A percentile compares a stretch with the other conserved stretches of the same genome.
Evolutionary conservation across 1,140 invertebrate genomes (phyloP).

Genomic region (Psix sp.): DNA sequence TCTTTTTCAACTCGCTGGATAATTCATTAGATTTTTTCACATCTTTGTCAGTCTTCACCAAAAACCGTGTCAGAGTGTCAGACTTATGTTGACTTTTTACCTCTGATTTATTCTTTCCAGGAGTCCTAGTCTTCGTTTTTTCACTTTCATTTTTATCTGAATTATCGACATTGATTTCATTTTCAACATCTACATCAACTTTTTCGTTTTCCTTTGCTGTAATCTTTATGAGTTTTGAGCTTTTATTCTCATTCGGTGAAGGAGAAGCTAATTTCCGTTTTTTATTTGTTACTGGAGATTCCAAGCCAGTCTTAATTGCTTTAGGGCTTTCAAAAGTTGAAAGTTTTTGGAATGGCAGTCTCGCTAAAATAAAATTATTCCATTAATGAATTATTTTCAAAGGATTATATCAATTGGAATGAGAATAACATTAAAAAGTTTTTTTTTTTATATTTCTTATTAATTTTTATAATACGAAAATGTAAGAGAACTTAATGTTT

Average conservation of each 20-base stretch:
- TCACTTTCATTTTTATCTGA: slow-evolving; percentile 31
- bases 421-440: slow-evolving; percentile 2
- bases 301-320: slow-evolving; percentile 2
- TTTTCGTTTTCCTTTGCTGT: slow-evolving; percentile 62
- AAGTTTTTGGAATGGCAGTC: slow-evolving; percentile 69
- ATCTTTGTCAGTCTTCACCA: slow-evolving; percentile 60
- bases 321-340: slow-evolving; percentile 59
- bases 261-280: slow-evolving; percentile 69
- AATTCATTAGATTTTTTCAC: slow-evolving; percentile 3
- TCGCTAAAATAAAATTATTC: slow-evolving; percentile 61
- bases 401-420: background rate
- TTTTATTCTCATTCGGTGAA: slow-evolving; percentile 55
- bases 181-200: slow-evolving; percentile 12
- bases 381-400: background rate
- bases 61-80: slow-evolving; percentile 64
- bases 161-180: slow-evolving; percentile 8
- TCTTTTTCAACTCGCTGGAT: background rate
- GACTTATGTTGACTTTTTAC: slow-evolving; percentile 53
- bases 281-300: slow-evolving; percentile 56
- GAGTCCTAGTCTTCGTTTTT: slow-evolving; percentile 31
- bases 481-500: slow-evolving; percentile 14
- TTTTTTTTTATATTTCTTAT: background rate
- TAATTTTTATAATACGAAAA: slow-evolving; percentile 5
- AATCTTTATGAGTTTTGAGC: slow-evolving; percentile 67
- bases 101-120: slow-evolving; percentile 54